phyloP scores from a whole-genome alignment of 1,140 invertebrate species.

The Araneus ventricosus region DNA sequence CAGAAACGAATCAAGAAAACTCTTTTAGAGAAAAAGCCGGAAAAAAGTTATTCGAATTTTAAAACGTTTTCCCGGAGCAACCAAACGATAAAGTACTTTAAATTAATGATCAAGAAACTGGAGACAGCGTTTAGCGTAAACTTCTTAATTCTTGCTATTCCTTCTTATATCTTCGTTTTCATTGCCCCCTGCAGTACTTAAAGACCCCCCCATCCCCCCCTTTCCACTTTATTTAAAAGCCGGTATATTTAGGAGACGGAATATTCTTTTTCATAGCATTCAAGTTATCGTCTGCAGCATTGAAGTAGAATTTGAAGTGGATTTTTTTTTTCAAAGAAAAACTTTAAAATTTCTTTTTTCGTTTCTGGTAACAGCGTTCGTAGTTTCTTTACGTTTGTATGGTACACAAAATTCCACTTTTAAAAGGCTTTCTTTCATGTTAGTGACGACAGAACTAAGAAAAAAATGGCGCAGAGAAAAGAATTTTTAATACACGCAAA shows the following conservation, averaged over 20 bases:
- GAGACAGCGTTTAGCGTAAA: not conserved
- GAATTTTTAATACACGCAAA: conserved; percentile 24
- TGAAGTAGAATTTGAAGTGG: conserved; percentile 24
- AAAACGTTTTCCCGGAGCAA: not conserved
- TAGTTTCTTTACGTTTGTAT: conserved; percentile 5
- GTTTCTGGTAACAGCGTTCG: not conserved
- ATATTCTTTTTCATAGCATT: conserved; percentile 25
- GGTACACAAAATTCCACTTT: conserved; percentile 13
- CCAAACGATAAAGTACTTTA: conserved; percentile 35
- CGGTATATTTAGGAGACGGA: not conserved
- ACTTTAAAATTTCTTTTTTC: not conserved
- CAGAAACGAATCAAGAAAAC: not conserved
- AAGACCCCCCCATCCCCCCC: not conserved
- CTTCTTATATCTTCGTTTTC: conserved; percentile 5
- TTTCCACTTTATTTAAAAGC: not conserved
- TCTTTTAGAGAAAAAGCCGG: not conserved
- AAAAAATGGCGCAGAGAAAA: not conserved
- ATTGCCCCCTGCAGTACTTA: not conserved
- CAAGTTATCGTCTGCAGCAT: not conserved
- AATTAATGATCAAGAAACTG: conserved; percentile 17
- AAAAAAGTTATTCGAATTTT: not conserved
- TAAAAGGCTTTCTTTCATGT: conserved; percentile 14
- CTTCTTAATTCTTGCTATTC: conserved; percentile 11
- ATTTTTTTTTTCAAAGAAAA: not conserved
- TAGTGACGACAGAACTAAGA: not conserved